These are phyloP conservation scores for Saccopteryx bilineata DNA, from an alignment of 2,113 vertebrate genomes.

Conservation along the genomic window DNA sequence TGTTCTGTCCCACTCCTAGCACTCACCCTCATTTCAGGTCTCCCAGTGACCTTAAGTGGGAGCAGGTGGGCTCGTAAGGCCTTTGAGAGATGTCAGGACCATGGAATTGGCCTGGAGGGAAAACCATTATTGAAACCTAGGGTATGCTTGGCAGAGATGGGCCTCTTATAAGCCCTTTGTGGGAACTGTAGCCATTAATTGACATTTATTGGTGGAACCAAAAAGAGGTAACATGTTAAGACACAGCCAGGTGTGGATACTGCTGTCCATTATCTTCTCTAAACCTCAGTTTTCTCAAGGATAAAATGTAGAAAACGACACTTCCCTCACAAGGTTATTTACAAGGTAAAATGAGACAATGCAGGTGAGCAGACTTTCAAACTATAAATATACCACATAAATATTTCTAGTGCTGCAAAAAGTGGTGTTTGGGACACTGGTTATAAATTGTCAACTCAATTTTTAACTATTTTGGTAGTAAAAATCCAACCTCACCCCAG, in stretches of 20 bases:
- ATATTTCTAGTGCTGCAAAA: slow-evolving; percentile 55
- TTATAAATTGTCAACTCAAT: slow-evolving; percentile 15
- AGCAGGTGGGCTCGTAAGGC: neutral
- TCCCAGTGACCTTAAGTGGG: neutral
- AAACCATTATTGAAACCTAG: slow-evolving; percentile 15
- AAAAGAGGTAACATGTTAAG: neutral
- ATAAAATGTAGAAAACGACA: slow-evolving; percentile 49
- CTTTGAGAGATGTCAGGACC: neutral
- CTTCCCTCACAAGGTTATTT: slow-evolving; percentile 45
- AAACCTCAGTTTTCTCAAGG: slow-evolving; percentile 27
- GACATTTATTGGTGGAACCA: neutral
- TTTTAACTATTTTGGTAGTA: slow-evolving; percentile 47
- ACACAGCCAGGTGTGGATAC: neutral
- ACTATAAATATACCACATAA: slow-evolving; percentile 45
- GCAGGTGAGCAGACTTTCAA: slow-evolving; percentile 52
- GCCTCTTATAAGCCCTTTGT: neutral
- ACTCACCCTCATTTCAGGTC: neutral
- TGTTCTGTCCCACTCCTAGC: neutral
- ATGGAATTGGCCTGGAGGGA: neutral
- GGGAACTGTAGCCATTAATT: neutral
- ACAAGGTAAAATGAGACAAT: slow-evolving; percentile 51
- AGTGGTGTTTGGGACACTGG: slow-evolving; percentile 8
- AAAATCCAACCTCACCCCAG: slow-evolving; percentile 15
- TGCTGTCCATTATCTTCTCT: slow-evolving; percentile 28
- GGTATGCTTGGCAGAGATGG: neutral